Evolutionary conservation across 2,113 vertebrate genomes (phyloP), one percentile per base, ranked within the genome.

Genomic region (Bombycilla garrulus): DNA sequence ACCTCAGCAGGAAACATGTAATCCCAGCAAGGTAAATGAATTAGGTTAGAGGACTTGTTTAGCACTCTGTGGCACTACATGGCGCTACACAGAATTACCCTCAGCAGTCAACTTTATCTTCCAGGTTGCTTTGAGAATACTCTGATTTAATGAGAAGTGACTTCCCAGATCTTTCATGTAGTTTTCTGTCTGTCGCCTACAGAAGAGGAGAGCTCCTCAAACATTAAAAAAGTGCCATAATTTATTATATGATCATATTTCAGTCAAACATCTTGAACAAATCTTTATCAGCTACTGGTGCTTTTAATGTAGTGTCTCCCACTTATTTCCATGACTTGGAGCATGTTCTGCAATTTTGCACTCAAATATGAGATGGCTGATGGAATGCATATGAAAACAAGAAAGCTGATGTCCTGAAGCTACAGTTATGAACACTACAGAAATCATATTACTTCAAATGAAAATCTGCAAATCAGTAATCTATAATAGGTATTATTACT

Each of bases 1-100:
- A 92, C 7, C n/a, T 56, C 86, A 84, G 69, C 77, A 91, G 69
- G 76, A 93, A 86, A 80, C 4, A 4, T 12, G 60, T 28, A 86
- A 78, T 86, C 76, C 61, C 72, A 77, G 67, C 45, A 45, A 92
- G 38, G 45, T 36, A 90, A 92, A 80, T 60, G n/a, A 80, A 66
- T 86, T 61, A 36, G 69, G 50, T 60, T 81, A 31, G 51, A 73
- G n/a, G 50, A 78, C 70, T 84, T 87, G 38, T 70, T 85, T 74
- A 88, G 35, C 24, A 51, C 19, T 33, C 8, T 13, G 5, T 40
- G 40, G 74, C 48, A 57, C 51, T 84, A 38, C 26, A 7, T 9
- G 38, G 56, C 65, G 29, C 64, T 61, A 91, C 38, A 70, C 10
- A 77, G 44, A 90, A 92, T 88, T 25, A 81, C 21, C 38, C 56